Evolutionary conservation across 2,113 vertebrate genomes (phyloP).

Genomic region (Lonchura striata): DNA sequence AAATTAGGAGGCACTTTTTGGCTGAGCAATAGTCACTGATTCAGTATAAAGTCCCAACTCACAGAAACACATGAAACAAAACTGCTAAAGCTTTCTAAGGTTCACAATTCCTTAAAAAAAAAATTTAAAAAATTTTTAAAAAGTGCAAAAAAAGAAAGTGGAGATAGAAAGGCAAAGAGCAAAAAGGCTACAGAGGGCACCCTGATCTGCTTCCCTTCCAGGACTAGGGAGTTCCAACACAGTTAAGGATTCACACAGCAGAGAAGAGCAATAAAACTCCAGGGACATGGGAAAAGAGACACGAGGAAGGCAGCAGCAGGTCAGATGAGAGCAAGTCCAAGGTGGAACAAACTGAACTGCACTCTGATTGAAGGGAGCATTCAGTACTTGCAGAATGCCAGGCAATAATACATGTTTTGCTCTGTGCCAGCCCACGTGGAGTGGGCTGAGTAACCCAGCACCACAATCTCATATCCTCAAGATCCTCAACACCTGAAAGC

Average conservation of each 20-base stretch:
- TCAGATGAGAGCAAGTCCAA: not conserved
- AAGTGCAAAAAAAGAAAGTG: not conserved
- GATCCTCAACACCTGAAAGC: not conserved
- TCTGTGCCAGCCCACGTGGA: not conserved
- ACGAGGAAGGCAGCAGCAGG: not conserved
- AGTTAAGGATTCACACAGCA: not conserved
- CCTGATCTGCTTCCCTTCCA: not conserved
- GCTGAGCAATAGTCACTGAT: not conserved
- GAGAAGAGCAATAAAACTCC: not conserved
- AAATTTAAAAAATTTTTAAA: too few relatives aligned
- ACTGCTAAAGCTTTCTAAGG: not conserved
- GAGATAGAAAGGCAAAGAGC: not conserved
- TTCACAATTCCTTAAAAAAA: not conserved
- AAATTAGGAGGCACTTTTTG: constrained; percentile 31
- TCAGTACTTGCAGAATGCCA: not conserved
- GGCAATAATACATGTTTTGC: rapidly evolving
- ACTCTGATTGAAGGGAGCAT: rapidly evolving
- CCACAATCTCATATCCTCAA: not conserved
- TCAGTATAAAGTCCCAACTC: not conserved
- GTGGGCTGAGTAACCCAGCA: not conserved
- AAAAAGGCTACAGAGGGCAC: not conserved
- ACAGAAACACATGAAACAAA: not conserved
- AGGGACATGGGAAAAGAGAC: not conserved
- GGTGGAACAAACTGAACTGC: not conserved
- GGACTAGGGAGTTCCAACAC: not conserved